Evolutionary conservation across 2,113 vertebrate genomes (phyloP), one percentile per base, ranked within the genome.

Genomic region (Macrotis lagotis): DNA sequence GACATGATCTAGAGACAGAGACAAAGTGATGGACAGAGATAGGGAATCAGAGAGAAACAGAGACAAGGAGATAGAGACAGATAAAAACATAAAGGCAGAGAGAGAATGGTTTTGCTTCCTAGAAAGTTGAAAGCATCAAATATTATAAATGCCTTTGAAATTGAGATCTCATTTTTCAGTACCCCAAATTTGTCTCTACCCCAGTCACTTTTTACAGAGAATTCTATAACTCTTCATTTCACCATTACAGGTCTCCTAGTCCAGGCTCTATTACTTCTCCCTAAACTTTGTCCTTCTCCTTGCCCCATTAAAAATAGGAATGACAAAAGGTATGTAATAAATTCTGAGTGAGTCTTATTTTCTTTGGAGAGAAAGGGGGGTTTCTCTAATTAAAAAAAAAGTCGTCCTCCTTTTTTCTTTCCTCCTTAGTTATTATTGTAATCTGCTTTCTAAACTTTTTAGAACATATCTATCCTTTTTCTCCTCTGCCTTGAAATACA

Each of bases 401-500:
- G 7, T 44, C 19, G 22, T 83, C n/a, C 1, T 89, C 51, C n/a
- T 90, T 92, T 6, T 3, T 50, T 89, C n/a, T 91, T 37, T 7
- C 48, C n/a, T 94, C 94, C 90, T 91, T 0, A 92, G 52, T 92
- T 94, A 47, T 74, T 53, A 31, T 47, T 90, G 93, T 93, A 53
- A 89, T 22, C 53, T 89, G 25, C 55, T 88, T 10, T 25, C 51
- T 88, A 26, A 93, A 9, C 59, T 55, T 92, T 7, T 50, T 91
- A 95, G 95, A 50, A 2, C 31, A 59, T 51, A 31, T 90, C 0
- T 37, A 49, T 0, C 50, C 2, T 88, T 93, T n/a, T 97, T 89
- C 89, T 49, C n/a, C 91, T 94, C 94, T 0, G 31, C 89, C 97
- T 49, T 52, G 93, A 96, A 90, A 88, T 96, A 97, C 92, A 51